Conservation (phyloP, 2,888 invertebrate species). For the Lithophane ornitopus region DNA sequence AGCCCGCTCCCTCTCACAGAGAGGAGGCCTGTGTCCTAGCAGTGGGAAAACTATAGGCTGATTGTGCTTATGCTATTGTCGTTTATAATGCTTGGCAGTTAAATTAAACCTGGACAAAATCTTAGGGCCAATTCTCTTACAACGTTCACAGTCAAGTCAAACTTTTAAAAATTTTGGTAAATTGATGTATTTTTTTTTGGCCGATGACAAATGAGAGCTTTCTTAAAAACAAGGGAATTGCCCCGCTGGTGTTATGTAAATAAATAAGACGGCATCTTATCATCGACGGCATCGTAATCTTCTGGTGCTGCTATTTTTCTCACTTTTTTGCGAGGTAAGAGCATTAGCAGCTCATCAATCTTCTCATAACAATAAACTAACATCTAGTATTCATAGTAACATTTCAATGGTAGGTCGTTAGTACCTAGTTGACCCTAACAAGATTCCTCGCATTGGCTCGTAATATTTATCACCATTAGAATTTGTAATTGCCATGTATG, state of each 20-base stretch:
- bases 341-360: conserved; percentile 6
- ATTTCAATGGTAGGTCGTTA: conserved; percentile 54
- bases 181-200: too few relatives aligned
- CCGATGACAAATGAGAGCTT: too few relatives aligned
- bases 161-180: too few relatives aligned
- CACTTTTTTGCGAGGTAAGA: neutral
- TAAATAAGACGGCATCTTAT: neutral
- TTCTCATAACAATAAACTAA: conserved; percentile 7
- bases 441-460: conserved; percentile 45
- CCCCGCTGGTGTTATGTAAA: too few relatives aligned
- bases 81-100: neutral
- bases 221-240: too few relatives aligned
- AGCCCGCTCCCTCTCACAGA: too few relatives aligned
- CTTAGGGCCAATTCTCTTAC: too few relatives aligned
- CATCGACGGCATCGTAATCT: too few relatives aligned
- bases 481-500: conserved; percentile 51
- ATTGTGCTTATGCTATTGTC: too few relatives aligned
- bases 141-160: too few relatives aligned
- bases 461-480: conserved; percentile 58
- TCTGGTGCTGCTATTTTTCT: neutral
- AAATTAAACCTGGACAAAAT: neutral
- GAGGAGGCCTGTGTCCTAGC: too few relatives aligned
- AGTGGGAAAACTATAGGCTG: too few relatives aligned
- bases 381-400: conserved; percentile 41
- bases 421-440: conserved; percentile 37